Evolutionary conservation across 2,888 invertebrate species (phyloP), one percentile per base, ranked within the genome.

Genomic region (Encarsia formosa): DNA sequence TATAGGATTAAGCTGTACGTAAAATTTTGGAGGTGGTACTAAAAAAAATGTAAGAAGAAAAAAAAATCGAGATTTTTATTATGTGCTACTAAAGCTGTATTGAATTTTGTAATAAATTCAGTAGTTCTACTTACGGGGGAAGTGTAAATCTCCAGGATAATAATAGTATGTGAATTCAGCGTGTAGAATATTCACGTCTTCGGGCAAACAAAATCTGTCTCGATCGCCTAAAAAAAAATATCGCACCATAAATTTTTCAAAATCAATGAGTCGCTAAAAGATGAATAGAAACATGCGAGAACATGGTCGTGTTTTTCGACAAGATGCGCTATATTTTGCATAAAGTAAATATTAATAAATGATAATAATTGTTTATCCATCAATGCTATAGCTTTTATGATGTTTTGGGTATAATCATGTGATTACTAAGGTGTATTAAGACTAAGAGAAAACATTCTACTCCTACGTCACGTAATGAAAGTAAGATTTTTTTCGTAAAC

Each of bases 161-260:
- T 97, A 98, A 75, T 93, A 98, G 71, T 92, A 91, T 1, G 94
- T 94, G 61, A 95, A 88, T 71, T 99, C 98, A 0, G 95, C 88
- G 75, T 98, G 97, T n/a, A 98, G 70, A 23, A 95, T 84, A 16
- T 92, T 89, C 62, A 92, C 87, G 69, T 95, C 94, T 9, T 88
- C 87, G 1, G 97, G 97, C 59, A 96, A 78, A 23, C 86, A 86
- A 62, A 91, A 87, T 58, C 86, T 84, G 66, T 88, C 87, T 65
- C 83, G 79, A 68, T 86, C 85, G 39, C 89, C 90, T 81, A 74
- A 54, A 60, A 49, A 61, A 51, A 16, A 23, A 39, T 15, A 23
- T 39, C 32, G 18, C 37, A 37, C 19, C 18, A 16, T 37, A 5
- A 11, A 18, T 37, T 18, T 37, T 4, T 8, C 26, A 15, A 20